A percentile compares a stretch with the other conserved stretches of the same genome.
These are phyloP conservation scores for Actinemys pallida DNA, from an alignment of 2,113 vertebrate species.

Conservation along the genomic window DNA sequence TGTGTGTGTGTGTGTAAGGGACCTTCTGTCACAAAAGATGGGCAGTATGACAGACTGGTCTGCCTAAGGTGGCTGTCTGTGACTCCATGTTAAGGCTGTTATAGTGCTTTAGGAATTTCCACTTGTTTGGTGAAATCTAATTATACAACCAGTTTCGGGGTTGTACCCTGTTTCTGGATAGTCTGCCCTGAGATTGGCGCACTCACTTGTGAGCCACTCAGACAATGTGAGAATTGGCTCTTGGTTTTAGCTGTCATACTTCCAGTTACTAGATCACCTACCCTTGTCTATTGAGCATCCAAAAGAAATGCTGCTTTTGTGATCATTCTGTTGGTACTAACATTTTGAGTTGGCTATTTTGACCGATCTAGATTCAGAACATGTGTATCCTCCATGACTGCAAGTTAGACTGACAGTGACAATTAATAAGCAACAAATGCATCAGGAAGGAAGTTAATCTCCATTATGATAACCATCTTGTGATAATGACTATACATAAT, in stretches of 20 bases:
- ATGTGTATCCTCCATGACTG: not conserved
- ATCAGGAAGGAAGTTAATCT: not conserved
- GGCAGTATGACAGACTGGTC: not conserved
- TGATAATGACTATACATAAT: accelerated
- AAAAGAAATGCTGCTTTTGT: not conserved
- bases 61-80: not conserved
- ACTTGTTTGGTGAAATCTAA: too few relatives aligned
- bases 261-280: not conserved
- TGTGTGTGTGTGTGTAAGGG: not conserved
- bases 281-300: accelerated
- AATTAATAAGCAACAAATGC: not conserved
- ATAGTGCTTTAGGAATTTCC: too few relatives aligned
- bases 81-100: too few relatives aligned
- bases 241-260: not conserved
- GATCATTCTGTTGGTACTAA: not conserved
- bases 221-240: not conserved
- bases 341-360: not conserved
- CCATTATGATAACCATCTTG: not conserved
- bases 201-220: too few relatives aligned
- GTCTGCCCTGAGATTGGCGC: not conserved
- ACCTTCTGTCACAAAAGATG: not conserved
- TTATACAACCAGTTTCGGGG: not conserved
- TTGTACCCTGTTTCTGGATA: not conserved
- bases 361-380: not conserved
- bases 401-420: not conserved